Base-by-base conservation (phyloP, 2,888 invertebrate species). In the Rhingia campestris region DNA sequence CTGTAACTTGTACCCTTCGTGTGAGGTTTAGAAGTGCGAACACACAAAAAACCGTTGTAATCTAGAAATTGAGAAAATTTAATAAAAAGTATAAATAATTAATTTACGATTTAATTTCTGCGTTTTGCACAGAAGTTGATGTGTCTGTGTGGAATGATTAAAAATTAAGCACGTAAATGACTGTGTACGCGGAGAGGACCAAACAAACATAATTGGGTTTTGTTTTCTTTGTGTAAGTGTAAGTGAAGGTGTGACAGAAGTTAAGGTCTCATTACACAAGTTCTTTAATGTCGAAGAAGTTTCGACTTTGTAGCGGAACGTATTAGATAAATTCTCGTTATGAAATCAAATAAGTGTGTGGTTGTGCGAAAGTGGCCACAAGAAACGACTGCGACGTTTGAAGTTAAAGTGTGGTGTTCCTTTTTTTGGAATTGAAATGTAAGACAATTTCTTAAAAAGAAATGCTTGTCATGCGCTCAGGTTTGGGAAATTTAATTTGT, bases 91-190 rank as follows among this genome's bases (percentile, higher is more conserved):
- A 81, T 85, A 85, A 85, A 85, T 85, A 85, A 85, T 85, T 85
- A 85, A 85, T 85, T 85, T 85, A 85, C 81, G 85, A 76, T 85
- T 85, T 81, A 85, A 85, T 85, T 85, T 85, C 81, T 80, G 80
- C 74, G 80, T 81, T 67, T 77, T 70, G 84, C 70, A 22, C 22
- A 22, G 22, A 1, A 79, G 59, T 80, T 12, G 35, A 49, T 39
- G 61, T 41, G 45, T 47, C 61, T 61, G 53, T 35, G 47, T 61
- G 67, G 43, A 75, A 70, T 80, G 80, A 75, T 84, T 84, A 84
- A 84, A 84, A 84, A 84, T 84, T 79, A 66, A 84, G 75, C 22
- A 61, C 39, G 3, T 22, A 37, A 61, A 43, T 9, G 35, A 32
- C 10, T 43, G n/a, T 30, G 41, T 32, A 53, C 53, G 49, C 58